Base-by-base conservation (phyloP, 2,888 invertebrate genomes). In the Troides aeacus region DNA sequence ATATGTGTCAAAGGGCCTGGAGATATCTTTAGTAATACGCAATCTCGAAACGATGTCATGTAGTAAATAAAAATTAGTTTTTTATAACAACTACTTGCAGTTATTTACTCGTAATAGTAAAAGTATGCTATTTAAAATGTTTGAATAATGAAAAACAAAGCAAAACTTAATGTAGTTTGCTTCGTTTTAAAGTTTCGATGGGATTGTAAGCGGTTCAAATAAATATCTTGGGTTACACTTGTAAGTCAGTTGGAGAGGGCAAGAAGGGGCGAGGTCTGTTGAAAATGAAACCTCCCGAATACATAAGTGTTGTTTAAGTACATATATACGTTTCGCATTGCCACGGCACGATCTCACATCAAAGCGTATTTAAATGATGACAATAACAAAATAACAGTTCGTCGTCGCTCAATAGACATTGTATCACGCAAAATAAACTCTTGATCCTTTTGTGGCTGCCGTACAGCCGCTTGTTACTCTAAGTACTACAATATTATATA, bases 351-450 rank as follows among this genome's bases (percentile, higher is more conserved):
- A 72, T 74, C 75, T 70, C 78, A 88, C 85, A 87, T 89, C 90
- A 89, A 89, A 89, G 82, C 73, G 81, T 79, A 84, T 86, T 86
- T 87, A 85, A 87, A 88, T 84, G 83, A 79, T 79, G 77, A 75
- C 79, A 78, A 80, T 78, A 81, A 79, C 79, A 82, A 81, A 85
- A 88, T 81, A 85, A 85, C 84, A 80, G 71, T 75, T 77, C 71
- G 76, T 30, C 64, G 75, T 77, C 75, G 73, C 74, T 78, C 77
- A 75, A 69, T 72, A 80, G 77, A 79, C 77, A 77, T 75, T 78
- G 78, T 79, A 77, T 77, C 74, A 74, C 72, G 74, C 80, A 79
- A 81, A 77, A 81, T 81, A 83, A 84, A 81, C 83, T 78, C 73
- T 68, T 75, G 70, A 76, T 75, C 75, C 74, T 76, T 80, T 81